A percentile compares a stretch with the other conserved stretches of the same genome.
Evolutionary conservation across 2,113 vertebrate species (phyloP).

Genomic region (Vulpes ferrilata): DNA sequence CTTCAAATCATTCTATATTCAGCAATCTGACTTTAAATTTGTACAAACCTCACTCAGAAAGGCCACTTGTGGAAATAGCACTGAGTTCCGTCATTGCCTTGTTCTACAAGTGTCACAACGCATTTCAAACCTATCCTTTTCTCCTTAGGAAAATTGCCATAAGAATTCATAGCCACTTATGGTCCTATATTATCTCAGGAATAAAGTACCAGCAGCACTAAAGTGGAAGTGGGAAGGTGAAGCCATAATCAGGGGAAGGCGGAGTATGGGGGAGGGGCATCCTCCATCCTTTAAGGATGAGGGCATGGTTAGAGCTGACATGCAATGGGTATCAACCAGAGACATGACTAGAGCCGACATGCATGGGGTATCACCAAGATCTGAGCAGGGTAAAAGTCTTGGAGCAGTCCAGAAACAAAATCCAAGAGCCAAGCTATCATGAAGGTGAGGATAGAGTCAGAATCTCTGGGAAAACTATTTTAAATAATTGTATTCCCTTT

Average conservation of each 20-base stretch:
- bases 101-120: neutral
- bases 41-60: neutral
- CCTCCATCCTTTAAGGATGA: neutral
- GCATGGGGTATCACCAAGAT: too few relatives aligned
- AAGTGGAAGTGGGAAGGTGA: neutral
- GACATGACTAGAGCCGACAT: neutral
- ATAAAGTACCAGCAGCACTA: neutral
- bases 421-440: neutral
- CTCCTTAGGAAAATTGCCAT: neutral
- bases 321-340: too few relatives aligned
- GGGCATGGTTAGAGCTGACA: neutral
- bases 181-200: neutral
- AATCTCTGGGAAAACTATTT: neutral
- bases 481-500: neutral
- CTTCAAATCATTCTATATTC: neutral
- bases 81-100: neutral
- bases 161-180: neutral
- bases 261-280: fast-evolving
- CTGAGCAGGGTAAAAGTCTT: neutral
- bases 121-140: neutral
- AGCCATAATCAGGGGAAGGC: neutral
- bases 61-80: neutral
- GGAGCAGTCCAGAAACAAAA: neutral
- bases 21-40: neutral
- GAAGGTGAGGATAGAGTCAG: neutral